Evolutionary conservation across 2,797 vertebrate genomes (phyloP).

Genomic region (Megalops cyprinoides): DNA sequence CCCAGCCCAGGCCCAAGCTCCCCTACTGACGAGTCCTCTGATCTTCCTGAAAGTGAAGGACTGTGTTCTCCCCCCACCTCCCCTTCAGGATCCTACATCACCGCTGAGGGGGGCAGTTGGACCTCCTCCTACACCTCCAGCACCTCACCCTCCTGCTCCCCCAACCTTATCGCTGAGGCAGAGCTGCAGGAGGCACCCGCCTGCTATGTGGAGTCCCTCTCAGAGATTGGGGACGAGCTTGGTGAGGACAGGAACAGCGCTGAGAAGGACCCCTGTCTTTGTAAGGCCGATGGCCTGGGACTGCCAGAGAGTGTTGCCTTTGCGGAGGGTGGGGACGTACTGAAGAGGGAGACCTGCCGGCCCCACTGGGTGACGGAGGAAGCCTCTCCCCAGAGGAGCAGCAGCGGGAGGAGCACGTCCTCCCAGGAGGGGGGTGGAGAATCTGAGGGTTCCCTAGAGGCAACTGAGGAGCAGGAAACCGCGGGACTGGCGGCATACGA

Average conservation of each 20-base stretch:
- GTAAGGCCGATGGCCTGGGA: slow-evolving; percentile 54
- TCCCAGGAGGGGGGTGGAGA: slow-evolving; percentile 69
- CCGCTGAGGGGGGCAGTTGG: slow-evolving; percentile 93
- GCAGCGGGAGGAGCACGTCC: slow-evolving; percentile 70
- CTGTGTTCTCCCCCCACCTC: slow-evolving; percentile 88
- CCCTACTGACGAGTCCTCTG: slow-evolving; percentile 75
- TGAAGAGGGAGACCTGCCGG: slow-evolving; percentile 61
- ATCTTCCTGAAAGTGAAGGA: slow-evolving; percentile 61
- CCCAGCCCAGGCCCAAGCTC: slow-evolving; percentile 69
- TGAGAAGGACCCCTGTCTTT: slow-evolving; percentile 64
- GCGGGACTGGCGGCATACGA: slow-evolving; percentile 40
- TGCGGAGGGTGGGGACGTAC: slow-evolving; percentile 66
- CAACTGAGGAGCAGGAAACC: slow-evolving; percentile 54
- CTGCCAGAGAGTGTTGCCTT: slow-evolving; percentile 59
- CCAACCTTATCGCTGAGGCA: slow-evolving; percentile 80
- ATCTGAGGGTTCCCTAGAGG: slow-evolving; percentile 66
- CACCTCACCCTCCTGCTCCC: slow-evolving; percentile 88
- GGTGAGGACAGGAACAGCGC: slow-evolving; percentile 68
- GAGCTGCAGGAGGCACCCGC: slow-evolving; percentile 80
- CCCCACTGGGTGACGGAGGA: slow-evolving; percentile 73
- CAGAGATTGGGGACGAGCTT: slow-evolving; percentile 78
- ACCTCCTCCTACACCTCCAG: slow-evolving; percentile 86
- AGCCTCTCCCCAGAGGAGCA: slow-evolving; percentile 64
- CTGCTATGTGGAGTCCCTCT: slow-evolving; percentile 75
- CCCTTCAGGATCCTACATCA: slow-evolving; percentile 92